phyloP scores from a whole-genome alignment of 2,888 invertebrate species.

The Drosophila neonasuta region DNA sequence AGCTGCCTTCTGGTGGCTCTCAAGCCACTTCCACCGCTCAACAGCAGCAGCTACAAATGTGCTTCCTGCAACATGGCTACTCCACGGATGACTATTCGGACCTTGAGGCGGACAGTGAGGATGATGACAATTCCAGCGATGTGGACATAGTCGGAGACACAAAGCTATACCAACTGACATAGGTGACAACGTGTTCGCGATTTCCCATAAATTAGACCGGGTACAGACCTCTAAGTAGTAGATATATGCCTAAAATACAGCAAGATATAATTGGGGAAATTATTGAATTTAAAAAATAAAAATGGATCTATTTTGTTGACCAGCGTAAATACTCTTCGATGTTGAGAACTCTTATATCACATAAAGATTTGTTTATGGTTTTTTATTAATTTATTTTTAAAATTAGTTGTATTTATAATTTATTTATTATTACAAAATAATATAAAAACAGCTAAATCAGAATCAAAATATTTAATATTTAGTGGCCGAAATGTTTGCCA shows the following conservation, averaged over 20 bases:
- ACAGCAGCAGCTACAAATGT: constrained; percentile 74
- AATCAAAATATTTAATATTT: too few relatives aligned
- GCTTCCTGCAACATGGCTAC: constrained; percentile 78
- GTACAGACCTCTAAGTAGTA: neutral
- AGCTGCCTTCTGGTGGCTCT: constrained; percentile 33
- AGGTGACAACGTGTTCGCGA: constrained; percentile 38
- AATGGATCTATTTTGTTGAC: too few relatives aligned
- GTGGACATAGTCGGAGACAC: constrained; percentile 82
- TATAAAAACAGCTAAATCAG: too few relatives aligned
- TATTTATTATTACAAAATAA: too few relatives aligned
- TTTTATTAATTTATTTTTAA: too few relatives aligned
- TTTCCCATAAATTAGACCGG: constrained; percentile 8
- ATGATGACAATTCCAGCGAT: constrained; percentile 81
- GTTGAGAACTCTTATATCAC: too few relatives aligned
- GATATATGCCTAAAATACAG: constrained; percentile 4
- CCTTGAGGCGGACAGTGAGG: constrained; percentile 74
- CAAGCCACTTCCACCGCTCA: constrained; percentile 43
- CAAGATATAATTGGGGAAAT: neutral
- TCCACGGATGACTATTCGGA: constrained; percentile 82
- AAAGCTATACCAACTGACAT: constrained; percentile 81
- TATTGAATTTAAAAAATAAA: too few relatives aligned
- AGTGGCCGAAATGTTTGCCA: too few relatives aligned
- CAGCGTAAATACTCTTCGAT: too few relatives aligned
- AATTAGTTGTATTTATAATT: too few relatives aligned
- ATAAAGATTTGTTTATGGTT: too few relatives aligned